A percentile compares a stretch with the other conserved stretches of the same genome.
These are phyloP conservation scores for Trachelus tabidus DNA, from an alignment of 2,888 invertebrate species.

Conservation along the genomic window DNA sequence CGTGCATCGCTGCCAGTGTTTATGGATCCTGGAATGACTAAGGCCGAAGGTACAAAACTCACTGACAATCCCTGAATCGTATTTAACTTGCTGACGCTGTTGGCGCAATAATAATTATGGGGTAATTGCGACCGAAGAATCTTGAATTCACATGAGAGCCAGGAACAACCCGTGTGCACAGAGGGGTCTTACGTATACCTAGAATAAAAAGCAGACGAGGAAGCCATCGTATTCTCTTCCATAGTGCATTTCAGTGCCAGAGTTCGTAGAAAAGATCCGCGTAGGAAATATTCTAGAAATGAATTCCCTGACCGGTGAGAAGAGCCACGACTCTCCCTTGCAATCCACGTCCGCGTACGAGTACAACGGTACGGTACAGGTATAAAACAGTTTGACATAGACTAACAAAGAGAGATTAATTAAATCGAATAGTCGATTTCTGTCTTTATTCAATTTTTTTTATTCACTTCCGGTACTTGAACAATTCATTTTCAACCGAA, in stretches of 20 bases:
- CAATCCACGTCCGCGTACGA: neutral
- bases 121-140: constrained; percentile 38
- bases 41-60: constrained; percentile 11
- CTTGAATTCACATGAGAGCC: constrained; percentile 31
- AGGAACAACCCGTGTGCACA: neutral
- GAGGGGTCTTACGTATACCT: neutral
- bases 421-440: neutral
- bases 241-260: constrained; percentile 1
- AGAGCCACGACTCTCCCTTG: neutral
- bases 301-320: constrained; percentile 9
- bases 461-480: neutral
- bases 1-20: neutral
- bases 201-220: constrained; percentile 7
- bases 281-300: constrained; percentile 10
- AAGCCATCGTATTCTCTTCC: constrained; percentile 11
- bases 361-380: neutral
- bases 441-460: neutral
- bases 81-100: constrained; percentile 23
- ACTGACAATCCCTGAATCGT: constrained; percentile 13
- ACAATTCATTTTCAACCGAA: neutral
- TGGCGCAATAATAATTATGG: constrained; percentile 40
- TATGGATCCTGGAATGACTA: constrained; percentile 27
- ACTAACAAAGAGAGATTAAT: neutral
- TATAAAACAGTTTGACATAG: neutral
- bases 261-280: constrained; percentile 5